A percentile compares a stretch with the other conserved stretches of the same genome.
Evolutionary conservation across 2,113 vertebrate species (phyloP).

Genomic region (Neofelis nebulosa): DNA sequence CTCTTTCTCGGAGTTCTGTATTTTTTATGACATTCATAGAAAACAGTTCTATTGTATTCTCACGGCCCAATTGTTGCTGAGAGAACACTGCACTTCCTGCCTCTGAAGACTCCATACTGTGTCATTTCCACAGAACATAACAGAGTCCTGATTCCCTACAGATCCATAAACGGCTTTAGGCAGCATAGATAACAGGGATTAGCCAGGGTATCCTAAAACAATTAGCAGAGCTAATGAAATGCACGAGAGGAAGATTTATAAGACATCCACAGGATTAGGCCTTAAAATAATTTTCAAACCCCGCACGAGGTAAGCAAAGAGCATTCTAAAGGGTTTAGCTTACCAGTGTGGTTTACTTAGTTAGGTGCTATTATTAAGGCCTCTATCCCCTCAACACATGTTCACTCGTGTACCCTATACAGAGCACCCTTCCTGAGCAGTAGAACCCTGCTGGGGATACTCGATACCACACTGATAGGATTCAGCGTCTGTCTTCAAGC

Average conservation of each 20-base stretch:
- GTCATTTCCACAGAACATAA: slow-evolving; percentile 1
- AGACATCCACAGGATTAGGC: not conserved
- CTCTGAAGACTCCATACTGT: not conserved
- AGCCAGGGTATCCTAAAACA: not conserved
- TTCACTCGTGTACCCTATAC: not conserved
- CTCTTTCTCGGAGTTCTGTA: not conserved
- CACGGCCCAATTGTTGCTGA: not conserved
- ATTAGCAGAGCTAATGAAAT: not conserved
- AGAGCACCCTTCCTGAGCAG: not conserved
- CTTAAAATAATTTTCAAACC: slow-evolving; percentile 4
- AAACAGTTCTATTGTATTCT: not conserved
- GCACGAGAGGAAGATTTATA: not conserved
- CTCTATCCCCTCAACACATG: not conserved
- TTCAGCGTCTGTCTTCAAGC: not conserved
- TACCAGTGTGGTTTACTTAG: not conserved
- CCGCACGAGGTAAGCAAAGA: not conserved
- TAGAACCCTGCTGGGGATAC: not conserved
- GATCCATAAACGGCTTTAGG: not conserved
- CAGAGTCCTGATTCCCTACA: not conserved
- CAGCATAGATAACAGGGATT: slow-evolving; percentile 24
- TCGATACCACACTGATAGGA: not conserved
- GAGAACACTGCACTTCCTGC: not conserved
- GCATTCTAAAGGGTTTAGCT: not conserved
- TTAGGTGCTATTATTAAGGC: not conserved
- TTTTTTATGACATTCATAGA: not conserved